Evolutionary conservation across 1,140 invertebrate species (phyloP), one percentile per base, ranked within the genome.

Genomic region (Thaumatotibia leucotreta): DNA sequence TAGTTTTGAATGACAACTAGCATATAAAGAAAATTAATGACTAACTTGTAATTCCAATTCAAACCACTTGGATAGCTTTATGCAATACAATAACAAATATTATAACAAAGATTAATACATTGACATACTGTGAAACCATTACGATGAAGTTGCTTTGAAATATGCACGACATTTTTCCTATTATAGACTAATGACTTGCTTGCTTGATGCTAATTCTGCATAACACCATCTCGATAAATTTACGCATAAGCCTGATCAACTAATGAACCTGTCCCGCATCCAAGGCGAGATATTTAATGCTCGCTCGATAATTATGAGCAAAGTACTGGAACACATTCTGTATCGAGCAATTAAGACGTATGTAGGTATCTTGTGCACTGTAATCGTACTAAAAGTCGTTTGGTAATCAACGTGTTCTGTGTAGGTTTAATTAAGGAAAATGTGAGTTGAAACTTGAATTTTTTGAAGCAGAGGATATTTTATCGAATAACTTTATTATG

Each of bases 331-430:
- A 27, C 52, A 31, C 65, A 62, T 65, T 66, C 63, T 68, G 66
- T 75, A 67, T 67, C 69, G 58, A 79, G 77, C 76, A 80, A 83
- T 83, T 82, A 83, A 83, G 76, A 71, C 68, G 50, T 2, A 14
- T 14, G 29, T 58, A 29, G 14, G 17, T 20, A 45, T 45, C 14
- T 45, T 6, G 17, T 6, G 39, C 39, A 39, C 11, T 14, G 4
- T 45, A 45, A 6, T 2, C 6, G 39, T 45, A 45, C 17, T 45
- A 20, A 14, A 20, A 45, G 39, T 35, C 3, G 33, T 11, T 35
- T 14, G 1, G 10, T 39, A 20, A 39, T n/a, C n/a, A 45, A n/a
- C n/a, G n/a, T n/a, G n/a, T n/a, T n/a, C n/a, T n/a, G n/a, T n/a
- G n/a, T n/a, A n/a, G n/a, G n/a, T n/a, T n/a, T n/a, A n/a, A n/a